These are phyloP conservation scores for Polypterus bichir DNA, from an alignment of 2,113 vertebrate genomes.

Conservation along the genomic window DNA sequence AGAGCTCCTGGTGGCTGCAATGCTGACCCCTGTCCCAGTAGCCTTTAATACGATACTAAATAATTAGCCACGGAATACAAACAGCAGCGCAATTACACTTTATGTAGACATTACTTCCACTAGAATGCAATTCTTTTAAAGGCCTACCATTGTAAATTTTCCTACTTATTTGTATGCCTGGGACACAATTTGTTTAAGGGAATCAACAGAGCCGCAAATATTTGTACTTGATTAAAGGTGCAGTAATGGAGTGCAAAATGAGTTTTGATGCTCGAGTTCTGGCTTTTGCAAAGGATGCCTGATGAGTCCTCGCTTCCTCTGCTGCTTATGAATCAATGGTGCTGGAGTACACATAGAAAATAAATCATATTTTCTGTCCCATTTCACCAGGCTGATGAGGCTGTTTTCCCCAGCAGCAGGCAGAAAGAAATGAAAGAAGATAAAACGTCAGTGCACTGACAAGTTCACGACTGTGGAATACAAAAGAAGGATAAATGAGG, in stretches of 20 bases:
- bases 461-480: conserved; percentile 19
- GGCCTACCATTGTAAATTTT: background rate
- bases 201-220: conserved; percentile 22
- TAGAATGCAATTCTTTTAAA: background rate
- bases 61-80: too few relatives aligned
- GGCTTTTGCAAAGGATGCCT: conserved; percentile 7
- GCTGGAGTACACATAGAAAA: conserved; percentile 17
- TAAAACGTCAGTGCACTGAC: conserved; percentile 19
- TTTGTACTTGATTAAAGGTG: conserved; percentile 29
- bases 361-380: conserved; percentile 30
- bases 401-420: conserved; percentile 12
- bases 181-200: conserved; percentile 8
- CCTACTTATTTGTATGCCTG: background rate
- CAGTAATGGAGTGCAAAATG: conserved; percentile 30
- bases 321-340: conserved; percentile 12
- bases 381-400: conserved; percentile 23
- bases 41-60: too few relatives aligned
- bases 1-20: too few relatives aligned
- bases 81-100: too few relatives aligned
- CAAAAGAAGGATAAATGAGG: conserved; percentile 15
- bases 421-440: conserved; percentile 12
- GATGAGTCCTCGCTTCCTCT: conserved; percentile 11
- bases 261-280: conserved; percentile 19
- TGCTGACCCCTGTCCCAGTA: too few relatives aligned
- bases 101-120: background rate